Evolutionary conservation across 2,113 vertebrate genomes (phyloP).

Genomic region (Corythoichthys haematopterus): DNA sequence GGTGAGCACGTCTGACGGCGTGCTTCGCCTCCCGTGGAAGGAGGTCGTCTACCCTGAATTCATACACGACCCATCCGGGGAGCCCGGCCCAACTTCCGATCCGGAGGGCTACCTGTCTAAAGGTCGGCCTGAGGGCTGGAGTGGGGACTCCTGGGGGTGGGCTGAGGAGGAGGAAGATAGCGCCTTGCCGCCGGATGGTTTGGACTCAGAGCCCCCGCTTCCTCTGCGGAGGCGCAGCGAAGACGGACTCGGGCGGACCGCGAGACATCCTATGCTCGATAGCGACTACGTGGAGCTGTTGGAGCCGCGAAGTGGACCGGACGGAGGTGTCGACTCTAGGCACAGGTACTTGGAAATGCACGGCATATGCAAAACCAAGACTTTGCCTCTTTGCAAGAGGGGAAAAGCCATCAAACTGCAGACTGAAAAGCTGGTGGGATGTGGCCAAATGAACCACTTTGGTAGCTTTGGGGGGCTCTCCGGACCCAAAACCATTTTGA

Average conservation of each 20-base stretch:
- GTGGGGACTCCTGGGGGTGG: conserved; percentile 73
- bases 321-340: conserved; percentile 65
- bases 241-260: conserved; percentile 51
- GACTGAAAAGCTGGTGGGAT: conserved; percentile 75
- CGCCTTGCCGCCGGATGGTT: conserved; percentile 33
- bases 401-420: conserved; percentile 75
- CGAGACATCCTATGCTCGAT: conserved; percentile 48
- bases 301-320: conserved; percentile 75
- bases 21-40: conserved; percentile 81
- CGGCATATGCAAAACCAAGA: conserved; percentile 76
- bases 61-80: conserved; percentile 73
- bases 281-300: conserved; percentile 81
- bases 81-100: conserved; percentile 43
- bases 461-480: conserved; percentile 43
- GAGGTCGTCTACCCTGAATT: conserved; percentile 86
- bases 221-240: conserved; percentile 58
- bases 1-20: conserved; percentile 81
- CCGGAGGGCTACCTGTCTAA: conserved; percentile 21
- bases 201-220: conserved; percentile 36
- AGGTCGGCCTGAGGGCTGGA: conserved; percentile 49
- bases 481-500: conserved; percentile 41
- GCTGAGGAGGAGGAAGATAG: conserved; percentile 69
- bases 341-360: conserved; percentile 74
- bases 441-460: conserved; percentile 62
- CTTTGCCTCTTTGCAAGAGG: conserved; percentile 76